A percentile compares a stretch with the other conserved stretches of the same genome.
These are phyloP conservation scores for Monodelphis domestica DNA, from an alignment of 2,797 vertebrate species.

Conservation along the genomic window DNA sequence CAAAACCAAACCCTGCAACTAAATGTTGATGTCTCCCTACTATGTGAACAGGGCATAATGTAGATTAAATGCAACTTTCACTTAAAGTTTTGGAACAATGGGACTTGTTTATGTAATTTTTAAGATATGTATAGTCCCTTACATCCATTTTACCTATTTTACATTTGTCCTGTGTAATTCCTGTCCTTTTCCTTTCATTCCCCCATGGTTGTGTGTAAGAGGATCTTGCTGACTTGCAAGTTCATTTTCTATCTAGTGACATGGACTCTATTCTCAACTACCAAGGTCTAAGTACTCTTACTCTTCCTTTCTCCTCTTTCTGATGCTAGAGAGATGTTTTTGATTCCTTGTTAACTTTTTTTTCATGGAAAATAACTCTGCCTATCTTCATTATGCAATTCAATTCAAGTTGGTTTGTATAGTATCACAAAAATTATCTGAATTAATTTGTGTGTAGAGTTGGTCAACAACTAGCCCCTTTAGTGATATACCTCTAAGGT, in stretches of 20 bases:
- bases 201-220: background rate
- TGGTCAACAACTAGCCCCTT: background rate
- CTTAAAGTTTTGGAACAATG: background rate
- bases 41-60: background rate
- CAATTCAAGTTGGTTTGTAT: background rate
- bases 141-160: background rate
- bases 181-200: background rate
- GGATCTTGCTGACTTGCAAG: background rate
- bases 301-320: background rate
- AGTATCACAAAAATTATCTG: background rate
- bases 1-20: too few relatives aligned
- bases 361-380: background rate
- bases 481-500: background rate
- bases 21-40: background rate
- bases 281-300: background rate
- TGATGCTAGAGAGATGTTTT: background rate
- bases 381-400: background rate
- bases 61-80: background rate
- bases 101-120: background rate
- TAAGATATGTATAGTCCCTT: background rate
- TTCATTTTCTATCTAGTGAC: background rate
- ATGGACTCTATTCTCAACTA: background rate
- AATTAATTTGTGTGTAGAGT: background rate
- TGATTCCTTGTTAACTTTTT: background rate
- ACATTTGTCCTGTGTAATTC: background rate